These are phyloP conservation scores for Pyxicephalus adspersus DNA, from an alignment of 2,113 vertebrate genomes.

Conservation along the genomic window DNA sequence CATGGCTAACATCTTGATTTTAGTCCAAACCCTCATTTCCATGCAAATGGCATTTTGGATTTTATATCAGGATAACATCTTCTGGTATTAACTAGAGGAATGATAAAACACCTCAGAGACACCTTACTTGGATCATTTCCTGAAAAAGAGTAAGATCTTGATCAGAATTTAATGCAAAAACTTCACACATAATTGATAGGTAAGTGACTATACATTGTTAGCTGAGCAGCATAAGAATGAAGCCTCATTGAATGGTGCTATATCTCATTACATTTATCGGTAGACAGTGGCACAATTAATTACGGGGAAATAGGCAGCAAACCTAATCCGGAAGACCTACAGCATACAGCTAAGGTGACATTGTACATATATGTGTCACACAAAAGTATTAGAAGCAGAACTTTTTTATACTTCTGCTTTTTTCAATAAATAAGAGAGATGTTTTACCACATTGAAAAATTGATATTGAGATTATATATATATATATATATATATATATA, in stretches of 20 bases:
- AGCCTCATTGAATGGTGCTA: neutral
- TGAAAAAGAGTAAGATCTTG: conserved; percentile 14
- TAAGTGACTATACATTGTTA: conserved; percentile 28
- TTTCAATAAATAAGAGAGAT: too few relatives aligned
- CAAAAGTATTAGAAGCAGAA: neutral
- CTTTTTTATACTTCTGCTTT: too few relatives aligned
- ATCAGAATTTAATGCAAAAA: conserved; percentile 30
- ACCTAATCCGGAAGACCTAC: neutral
- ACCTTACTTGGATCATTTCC: conserved; percentile 17
- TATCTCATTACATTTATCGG: conserved; percentile 20
- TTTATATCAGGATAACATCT: conserved; percentile 25
- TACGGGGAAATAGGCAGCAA: neutral
- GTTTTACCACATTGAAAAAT: too few relatives aligned
- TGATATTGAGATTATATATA: neutral
- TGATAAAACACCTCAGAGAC: conserved; percentile 38
- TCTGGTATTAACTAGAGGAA: conserved; percentile 19
- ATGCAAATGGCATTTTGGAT: conserved; percentile 24
- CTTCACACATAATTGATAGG: conserved; percentile 19
- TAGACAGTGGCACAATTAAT: neutral
- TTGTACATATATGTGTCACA: neutral
- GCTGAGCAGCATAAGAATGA: conserved; percentile 25
- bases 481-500: conserved; percentile 1
- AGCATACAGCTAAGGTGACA: neutral
- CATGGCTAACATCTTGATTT: conserved; percentile 21
- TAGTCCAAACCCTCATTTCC: conserved; percentile 28